Conservation (phyloP, 2,797 vertebrate genomes). For the Alfaro cultratus region DNA sequence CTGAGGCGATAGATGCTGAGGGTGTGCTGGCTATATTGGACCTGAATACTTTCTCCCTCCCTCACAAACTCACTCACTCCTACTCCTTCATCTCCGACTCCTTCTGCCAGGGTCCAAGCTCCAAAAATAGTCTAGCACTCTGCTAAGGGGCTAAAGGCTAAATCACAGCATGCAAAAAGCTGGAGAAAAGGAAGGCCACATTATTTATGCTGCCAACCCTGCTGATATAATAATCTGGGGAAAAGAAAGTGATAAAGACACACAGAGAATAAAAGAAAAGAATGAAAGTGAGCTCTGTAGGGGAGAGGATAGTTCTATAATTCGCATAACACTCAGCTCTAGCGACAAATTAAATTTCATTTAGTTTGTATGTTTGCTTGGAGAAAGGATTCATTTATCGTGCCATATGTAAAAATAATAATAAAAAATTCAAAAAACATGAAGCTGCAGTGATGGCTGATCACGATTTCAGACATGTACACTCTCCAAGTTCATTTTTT, state of each 20-base stretch:
- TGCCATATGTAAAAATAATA: constrained; percentile 2
- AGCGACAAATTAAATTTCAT: constrained; percentile 38
- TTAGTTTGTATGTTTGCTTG: constrained; percentile 39
- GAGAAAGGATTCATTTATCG: constrained; percentile 19
- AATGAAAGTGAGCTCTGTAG: constrained; percentile 15
- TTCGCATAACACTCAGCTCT: constrained; percentile 43
- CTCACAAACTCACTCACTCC: constrained; percentile 31
- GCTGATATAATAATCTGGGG: constrained; percentile 50
- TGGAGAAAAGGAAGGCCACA: constrained; percentile 47
- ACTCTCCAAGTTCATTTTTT: neutral
- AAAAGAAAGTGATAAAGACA: constrained; percentile 38
- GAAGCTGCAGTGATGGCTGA: constrained; percentile 18
- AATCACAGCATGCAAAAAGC: constrained; percentile 65
- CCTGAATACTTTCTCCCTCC: constrained; percentile 37
- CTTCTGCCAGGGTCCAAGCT: constrained; percentile 56
- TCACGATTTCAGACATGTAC: constrained; percentile 16
- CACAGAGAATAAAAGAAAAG: constrained; percentile 34
- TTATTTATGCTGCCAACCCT: constrained; percentile 70
- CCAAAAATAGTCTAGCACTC: constrained; percentile 74
- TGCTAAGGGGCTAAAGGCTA: constrained; percentile 71
- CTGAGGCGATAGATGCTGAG: constrained; percentile 48
- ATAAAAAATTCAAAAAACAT: constrained; percentile 6
- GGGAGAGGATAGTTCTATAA: constrained; percentile 41
- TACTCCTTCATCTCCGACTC: constrained; percentile 52
- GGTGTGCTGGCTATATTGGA: constrained; percentile 60